Conservation (phyloP, 2,113 vertebrate species). For the Pedetes capensis region DNA sequence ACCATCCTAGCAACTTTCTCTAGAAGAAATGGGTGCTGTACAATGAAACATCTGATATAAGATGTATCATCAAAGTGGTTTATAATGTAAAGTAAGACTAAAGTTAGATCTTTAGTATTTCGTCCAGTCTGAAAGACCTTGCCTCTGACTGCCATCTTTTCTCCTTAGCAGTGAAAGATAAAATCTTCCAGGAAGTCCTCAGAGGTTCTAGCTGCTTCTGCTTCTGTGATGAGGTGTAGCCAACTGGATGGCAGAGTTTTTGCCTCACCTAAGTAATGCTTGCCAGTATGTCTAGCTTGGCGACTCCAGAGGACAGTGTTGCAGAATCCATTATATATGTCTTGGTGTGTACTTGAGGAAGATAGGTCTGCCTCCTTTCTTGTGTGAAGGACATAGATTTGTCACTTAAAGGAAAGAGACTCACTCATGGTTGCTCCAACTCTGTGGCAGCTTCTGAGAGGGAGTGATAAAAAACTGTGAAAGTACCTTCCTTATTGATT, state of each 20-base stretch:
- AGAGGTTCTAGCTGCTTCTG: background rate
- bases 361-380: background rate
- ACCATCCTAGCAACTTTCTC: background rate
- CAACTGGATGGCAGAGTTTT: background rate
- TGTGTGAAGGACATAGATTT: background rate
- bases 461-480: background rate
- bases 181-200: background rate
- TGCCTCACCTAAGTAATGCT: background rate
- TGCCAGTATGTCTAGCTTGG: background rate
- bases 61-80: background rate
- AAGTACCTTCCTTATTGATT: background rate
- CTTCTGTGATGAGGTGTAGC: background rate
- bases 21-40: background rate
- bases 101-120: background rate
- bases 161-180: background rate
- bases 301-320: conserved; percentile 5
- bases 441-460: background rate
- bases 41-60: background rate
- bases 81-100: conserved; percentile 22
- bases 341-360: background rate
- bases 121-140: background rate
- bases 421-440: background rate
- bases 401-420: background rate
- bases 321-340: background rate
- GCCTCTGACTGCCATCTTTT: conserved; percentile 7